A percentile compares a stretch with the other conserved stretches of the same genome.
Conservation (phyloP, 1,140 invertebrate species). For the Zophobas atratus region DNA sequence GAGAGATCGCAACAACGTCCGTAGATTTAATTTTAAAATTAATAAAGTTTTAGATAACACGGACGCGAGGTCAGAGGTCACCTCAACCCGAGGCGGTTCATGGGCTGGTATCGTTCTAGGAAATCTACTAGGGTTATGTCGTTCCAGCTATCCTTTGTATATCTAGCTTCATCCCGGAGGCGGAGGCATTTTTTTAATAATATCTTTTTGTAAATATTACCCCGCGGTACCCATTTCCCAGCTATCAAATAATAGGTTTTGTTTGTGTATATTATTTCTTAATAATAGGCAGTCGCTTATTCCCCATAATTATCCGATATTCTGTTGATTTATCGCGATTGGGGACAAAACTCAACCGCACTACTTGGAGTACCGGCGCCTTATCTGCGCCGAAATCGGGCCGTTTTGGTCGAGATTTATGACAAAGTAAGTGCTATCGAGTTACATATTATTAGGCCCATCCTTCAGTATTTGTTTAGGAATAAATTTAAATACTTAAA, state of each 20-base stretch:
- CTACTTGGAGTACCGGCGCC: conserved; percentile 12
- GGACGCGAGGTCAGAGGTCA: conserved; percentile 44
- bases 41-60: conserved; percentile 50
- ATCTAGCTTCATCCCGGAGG: conserved; percentile 43
- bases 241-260: conserved; percentile 47
- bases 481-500: conserved; percentile 52
- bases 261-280: conserved; percentile 49
- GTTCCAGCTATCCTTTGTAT: conserved; percentile 40
- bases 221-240: conserved; percentile 35
- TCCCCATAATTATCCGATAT: conserved; percentile 45
- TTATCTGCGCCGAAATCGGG: conserved; percentile 44
- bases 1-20: conserved; percentile 44
- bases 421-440: conserved; percentile 50
- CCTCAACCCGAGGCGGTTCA: conserved; percentile 38
- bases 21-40: conserved; percentile 50
- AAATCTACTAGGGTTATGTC: conserved; percentile 48
- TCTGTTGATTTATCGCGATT: conserved; percentile 43
- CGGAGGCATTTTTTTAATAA: conserved; percentile 43
- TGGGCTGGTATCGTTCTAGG: conserved; percentile 45
- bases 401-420: conserved; percentile 44
- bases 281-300: conserved; percentile 48
- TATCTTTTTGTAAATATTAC: conserved; percentile 48
- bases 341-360: conserved; percentile 29
- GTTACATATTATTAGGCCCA: conserved; percentile 52
- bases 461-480: conserved; percentile 52